A percentile compares a stretch with the other conserved stretches of the same genome.
Evolutionary conservation across 1,140 invertebrate genomes (phyloP).

Genomic region (Leptonema lineaticorne): DNA sequence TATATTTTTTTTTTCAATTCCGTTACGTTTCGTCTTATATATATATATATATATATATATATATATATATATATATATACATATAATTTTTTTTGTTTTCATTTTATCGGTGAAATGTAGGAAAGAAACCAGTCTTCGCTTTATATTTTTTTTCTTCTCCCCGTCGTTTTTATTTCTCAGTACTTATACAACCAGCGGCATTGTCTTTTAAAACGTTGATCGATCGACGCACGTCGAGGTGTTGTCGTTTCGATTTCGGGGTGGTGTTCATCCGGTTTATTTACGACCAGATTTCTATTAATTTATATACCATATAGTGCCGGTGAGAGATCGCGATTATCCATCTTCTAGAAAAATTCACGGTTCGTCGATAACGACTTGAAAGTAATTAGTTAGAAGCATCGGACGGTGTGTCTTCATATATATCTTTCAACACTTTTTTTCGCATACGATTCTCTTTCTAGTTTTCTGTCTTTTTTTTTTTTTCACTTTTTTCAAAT

Average conservation of each 20-base stretch:
- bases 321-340: neutral
- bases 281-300: neutral
- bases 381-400: neutral
- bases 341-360: neutral
- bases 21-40: too few species aligned
- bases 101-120: neutral
- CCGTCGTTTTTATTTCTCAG: too few species aligned
- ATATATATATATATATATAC: too few species aligned
- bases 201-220: neutral
- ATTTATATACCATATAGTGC: neutral
- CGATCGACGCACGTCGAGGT: neutral
- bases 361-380: neutral
- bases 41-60: too few species aligned
- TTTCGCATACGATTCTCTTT: neutral
- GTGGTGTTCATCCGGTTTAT: neutral
- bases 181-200: neutral
- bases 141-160: too few species aligned
- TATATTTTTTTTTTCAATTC: too few species aligned
- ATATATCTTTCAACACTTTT: neutral
- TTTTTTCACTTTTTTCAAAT: neutral
- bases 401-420: neutral
- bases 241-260: neutral
- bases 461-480: neutral
- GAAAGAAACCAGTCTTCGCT: too few species aligned
- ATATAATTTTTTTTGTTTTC: too few species aligned